These are phyloP conservation scores for Tribolium madens DNA, from an alignment of 1,140 invertebrate species.

Conservation along the genomic window DNA sequence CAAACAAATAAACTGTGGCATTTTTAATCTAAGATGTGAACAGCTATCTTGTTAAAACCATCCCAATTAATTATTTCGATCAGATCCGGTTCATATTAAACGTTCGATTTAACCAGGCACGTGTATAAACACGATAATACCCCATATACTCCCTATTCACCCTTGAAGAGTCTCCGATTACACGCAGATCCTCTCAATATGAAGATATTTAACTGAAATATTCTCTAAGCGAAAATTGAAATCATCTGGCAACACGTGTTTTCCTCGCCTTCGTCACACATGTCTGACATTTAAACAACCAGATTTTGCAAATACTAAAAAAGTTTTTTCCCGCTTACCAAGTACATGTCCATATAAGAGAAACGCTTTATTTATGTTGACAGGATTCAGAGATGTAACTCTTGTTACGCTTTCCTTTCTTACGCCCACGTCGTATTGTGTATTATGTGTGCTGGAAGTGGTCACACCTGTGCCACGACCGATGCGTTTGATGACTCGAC, in stretches of 20 bases:
- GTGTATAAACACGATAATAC: background rate
- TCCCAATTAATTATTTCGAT: slow-evolving; percentile 6
- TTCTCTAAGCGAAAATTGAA: background rate
- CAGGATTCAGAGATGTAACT: background rate
- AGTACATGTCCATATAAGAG: slow-evolving; percentile 16
- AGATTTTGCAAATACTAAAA: slow-evolving; percentile 15
- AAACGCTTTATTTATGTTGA: slow-evolving; percentile 9
- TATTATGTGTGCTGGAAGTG: slow-evolving; percentile 1
- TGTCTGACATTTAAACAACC: slow-evolving; percentile 2
- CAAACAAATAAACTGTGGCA: background rate
- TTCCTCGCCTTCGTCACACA: background rate
- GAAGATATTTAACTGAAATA: slow-evolving; percentile 16
- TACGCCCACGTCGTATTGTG: slow-evolving; percentile 15
- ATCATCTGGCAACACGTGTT: slow-evolving; percentile 4
- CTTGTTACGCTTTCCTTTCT: slow-evolving; percentile 21
- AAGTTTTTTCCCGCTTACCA: slow-evolving; percentile 1
- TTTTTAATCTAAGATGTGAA: background rate
- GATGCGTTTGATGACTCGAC: slow-evolving; percentile 22
- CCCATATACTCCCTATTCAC: background rate
- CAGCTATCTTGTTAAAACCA: background rate
- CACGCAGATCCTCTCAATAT: background rate
- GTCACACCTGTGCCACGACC: slow-evolving; percentile 17
- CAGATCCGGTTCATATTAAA: background rate
- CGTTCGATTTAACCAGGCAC: background rate
- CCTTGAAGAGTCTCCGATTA: background rate